Percentiles rank a stretch among this genome's conserved stretches.
These are phyloP conservation scores for Trematocara unimaculatum DNA, from an alignment of 2,113 vertebrate genomes.

Conservation along the genomic window DNA sequence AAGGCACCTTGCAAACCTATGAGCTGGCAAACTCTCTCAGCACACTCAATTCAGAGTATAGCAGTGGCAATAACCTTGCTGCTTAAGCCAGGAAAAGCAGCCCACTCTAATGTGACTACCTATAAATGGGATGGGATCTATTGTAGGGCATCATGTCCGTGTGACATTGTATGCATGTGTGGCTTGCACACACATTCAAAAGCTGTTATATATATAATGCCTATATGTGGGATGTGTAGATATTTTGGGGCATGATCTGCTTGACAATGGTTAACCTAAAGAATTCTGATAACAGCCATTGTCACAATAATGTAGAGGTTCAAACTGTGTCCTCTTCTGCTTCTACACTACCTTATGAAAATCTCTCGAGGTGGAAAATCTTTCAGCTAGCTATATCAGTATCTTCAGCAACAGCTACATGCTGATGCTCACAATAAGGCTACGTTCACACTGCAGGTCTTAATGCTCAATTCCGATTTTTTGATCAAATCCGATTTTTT, in stretches of 20 bases:
- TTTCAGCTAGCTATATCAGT: not conserved
- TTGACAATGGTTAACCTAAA: not conserved
- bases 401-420: not conserved
- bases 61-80: not conserved
- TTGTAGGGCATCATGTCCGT: not conserved
- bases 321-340: not conserved
- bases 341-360: fast-evolving
- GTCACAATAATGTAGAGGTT: not conserved
- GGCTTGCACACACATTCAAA: not conserved
- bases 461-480: too few relatives aligned
- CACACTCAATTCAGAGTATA: not conserved
- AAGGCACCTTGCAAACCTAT: not conserved
- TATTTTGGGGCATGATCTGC: not conserved
- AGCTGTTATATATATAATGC: not conserved
- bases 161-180: not conserved
- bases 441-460: too few relatives aligned
- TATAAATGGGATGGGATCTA: not conserved
- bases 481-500: too few relatives aligned
- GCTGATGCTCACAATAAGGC: not conserved
- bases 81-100: not conserved
- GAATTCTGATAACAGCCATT: not conserved
- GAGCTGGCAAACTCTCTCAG: not conserved
- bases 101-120: not conserved
- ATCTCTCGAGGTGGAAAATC: not conserved
- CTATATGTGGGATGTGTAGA: too few relatives aligned